These are phyloP conservation scores for Polydesmus complanatus DNA, from an alignment of 2,888 invertebrate species.

Conservation along the genomic window DNA sequence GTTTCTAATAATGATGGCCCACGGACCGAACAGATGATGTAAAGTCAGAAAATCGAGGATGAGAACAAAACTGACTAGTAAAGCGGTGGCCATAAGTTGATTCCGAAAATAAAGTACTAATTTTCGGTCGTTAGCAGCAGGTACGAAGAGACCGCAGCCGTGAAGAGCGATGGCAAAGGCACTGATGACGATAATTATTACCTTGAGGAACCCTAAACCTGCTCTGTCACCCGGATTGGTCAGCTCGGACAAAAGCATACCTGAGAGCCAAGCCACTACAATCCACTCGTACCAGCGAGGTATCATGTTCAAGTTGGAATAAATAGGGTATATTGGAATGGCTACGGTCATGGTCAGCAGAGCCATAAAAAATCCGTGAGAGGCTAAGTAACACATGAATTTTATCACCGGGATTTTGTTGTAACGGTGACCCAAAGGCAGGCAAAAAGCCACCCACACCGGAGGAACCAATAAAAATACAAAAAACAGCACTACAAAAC, in stretches of 20 bases:
- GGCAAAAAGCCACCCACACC: constrained; percentile 87
- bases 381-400: constrained; percentile 98
- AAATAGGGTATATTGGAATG: constrained; percentile 18
- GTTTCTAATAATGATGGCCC: constrained; percentile 98
- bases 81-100: constrained; percentile 88
- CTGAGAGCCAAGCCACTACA: constrained; percentile 84
- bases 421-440: constrained; percentile 87
- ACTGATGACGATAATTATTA: constrained; percentile 49
- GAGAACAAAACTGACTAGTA: constrained; percentile 92
- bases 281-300: constrained; percentile 66
- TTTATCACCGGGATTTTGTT: constrained; percentile 98
- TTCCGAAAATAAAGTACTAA: constrained; percentile 75
- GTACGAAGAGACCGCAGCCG: constrained; percentile 47
- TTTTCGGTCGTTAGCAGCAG: constrained; percentile 48
- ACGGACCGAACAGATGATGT: constrained; percentile 97
- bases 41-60: constrained; percentile 95
- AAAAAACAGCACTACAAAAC: constrained; percentile 82
- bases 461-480: constrained; percentile 88
- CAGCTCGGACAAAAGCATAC: constrained; percentile 84
- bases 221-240: constrained; percentile 97
- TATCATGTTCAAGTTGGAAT: constrained; percentile 7
- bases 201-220: constrained; percentile 68
- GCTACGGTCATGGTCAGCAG: constrained; percentile 64
- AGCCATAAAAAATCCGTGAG: constrained; percentile 93
- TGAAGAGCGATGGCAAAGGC: constrained; percentile 84